These are phyloP conservation scores for Enteromius thamalakanensis DNA, from an alignment of 2,797 vertebrate species.

Conservation along the genomic window DNA sequence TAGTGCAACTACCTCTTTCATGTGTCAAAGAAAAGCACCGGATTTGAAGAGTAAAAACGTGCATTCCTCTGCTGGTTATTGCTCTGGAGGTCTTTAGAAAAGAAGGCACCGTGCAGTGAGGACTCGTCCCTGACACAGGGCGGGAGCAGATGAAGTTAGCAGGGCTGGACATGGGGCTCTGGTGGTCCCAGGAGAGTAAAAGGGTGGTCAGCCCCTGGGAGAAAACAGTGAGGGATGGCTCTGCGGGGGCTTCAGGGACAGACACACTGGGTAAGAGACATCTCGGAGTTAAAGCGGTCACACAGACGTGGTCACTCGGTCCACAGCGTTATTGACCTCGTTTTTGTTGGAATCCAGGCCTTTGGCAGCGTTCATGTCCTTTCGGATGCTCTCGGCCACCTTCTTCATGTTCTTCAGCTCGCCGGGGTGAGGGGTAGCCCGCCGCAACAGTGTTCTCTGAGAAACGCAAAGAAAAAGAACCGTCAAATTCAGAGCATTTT, in stretches of 20 bases:
- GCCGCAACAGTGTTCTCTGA: constrained; percentile 91
- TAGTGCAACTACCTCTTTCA: constrained; percentile 84
- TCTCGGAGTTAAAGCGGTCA: constrained; percentile 82
- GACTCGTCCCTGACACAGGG: constrained; percentile 71
- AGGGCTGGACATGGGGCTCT: constrained; percentile 22
- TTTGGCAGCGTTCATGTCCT: constrained; percentile 96
- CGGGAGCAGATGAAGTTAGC: constrained; percentile 48
- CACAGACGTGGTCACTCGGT: constrained; percentile 97
- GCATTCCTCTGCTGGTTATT: constrained; percentile 79
- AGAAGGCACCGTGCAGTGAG: constrained; percentile 66
- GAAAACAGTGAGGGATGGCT: constrained; percentile 36
- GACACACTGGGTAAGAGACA: constrained; percentile 84
- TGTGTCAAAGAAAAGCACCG: constrained; percentile 69
- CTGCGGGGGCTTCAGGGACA: constrained; percentile 75
- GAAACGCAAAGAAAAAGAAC: not conserved
- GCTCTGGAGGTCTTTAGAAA: constrained; percentile 75
- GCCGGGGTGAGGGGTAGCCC: constrained; percentile 95
- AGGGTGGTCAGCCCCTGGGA: constrained; percentile 69
- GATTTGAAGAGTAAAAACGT: constrained; percentile 61
- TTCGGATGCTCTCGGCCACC: constrained; percentile 92
- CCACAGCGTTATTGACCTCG: constrained; percentile 95
- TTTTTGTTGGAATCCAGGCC: constrained; percentile 99
- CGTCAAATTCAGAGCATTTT: not conserved
- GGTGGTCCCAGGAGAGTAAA: constrained; percentile 51
- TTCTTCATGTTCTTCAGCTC: constrained; percentile 98